These are phyloP conservation scores for Trematocara zebra DNA, from an alignment of 2,113 vertebrate species.

Conservation along the genomic window DNA sequence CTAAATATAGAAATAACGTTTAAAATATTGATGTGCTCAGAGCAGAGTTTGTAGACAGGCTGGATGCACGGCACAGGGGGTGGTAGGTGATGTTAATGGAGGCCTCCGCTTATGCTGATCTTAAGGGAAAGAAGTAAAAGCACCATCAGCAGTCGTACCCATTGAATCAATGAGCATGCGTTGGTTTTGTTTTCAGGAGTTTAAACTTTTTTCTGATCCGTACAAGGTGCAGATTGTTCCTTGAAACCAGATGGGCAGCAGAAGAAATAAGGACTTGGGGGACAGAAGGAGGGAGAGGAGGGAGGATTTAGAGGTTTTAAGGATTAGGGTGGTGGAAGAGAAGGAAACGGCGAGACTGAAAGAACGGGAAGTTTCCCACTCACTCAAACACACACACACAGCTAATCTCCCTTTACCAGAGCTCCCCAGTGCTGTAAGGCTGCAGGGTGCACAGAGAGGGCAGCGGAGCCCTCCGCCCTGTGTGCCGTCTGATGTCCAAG, in stretches of 20 bases:
- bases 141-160: not conserved
- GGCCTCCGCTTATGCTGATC: not conserved
- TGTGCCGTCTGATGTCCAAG: not conserved
- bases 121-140: not conserved
- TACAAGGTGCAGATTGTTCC: not conserved
- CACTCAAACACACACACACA: not conserved
- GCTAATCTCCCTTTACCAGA: conserved; percentile 37
- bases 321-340: conserved; percentile 38
- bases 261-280: conserved; percentile 6
- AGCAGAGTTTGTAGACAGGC: not conserved
- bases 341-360: conserved; percentile 10
- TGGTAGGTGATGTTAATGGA: not conserved
- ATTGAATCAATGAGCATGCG: not conserved
- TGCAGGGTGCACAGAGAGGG: conserved; percentile 31
- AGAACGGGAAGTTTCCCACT: not conserved
- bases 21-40: conserved; percentile 43
- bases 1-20: conserved; percentile 42
- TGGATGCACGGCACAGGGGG: not conserved
- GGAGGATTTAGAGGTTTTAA: conserved; percentile 57
- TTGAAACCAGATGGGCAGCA: conserved; percentile 32
- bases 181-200: not conserved
- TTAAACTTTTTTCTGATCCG: not conserved
- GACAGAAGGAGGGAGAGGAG: conserved; percentile 15
- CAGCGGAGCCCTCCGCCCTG: not conserved
- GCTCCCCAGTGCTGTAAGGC: not conserved